These are phyloP conservation scores for Acrocera orbiculus DNA, from an alignment of 2,888 invertebrate species.

Conservation along the genomic window DNA sequence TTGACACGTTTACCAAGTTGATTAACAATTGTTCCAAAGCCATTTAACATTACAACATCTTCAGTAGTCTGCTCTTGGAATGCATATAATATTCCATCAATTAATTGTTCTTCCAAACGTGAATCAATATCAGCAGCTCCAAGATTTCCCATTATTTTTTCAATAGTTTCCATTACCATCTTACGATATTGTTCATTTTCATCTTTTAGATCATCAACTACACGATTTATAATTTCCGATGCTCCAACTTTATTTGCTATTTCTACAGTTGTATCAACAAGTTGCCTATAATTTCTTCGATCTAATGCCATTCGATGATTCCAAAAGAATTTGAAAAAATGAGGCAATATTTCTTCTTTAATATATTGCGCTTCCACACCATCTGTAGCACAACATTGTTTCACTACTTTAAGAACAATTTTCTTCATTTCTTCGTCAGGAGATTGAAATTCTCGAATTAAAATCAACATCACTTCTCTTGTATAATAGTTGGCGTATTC, in stretches of 20 bases:
- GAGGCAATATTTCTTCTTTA: constrained; percentile 95
- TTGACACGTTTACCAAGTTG: constrained; percentile 94
- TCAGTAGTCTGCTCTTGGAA: constrained; percentile 99
- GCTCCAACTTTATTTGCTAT: constrained; percentile 99
- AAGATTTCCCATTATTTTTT: constrained; percentile 93
- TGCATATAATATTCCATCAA: constrained; percentile 97
- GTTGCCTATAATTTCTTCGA: constrained; percentile 88
- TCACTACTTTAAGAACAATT: constrained; percentile 97
- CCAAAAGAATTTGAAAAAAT: constrained; percentile 99
- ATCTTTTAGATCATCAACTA: constrained; percentile 98
- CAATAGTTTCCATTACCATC: constrained; percentile 99
- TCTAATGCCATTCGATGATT: constrained; percentile 99
- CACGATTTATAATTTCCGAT: constrained; percentile 94
- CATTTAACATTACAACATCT: constrained; percentile 99
- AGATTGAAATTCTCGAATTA: constrained; percentile 98
- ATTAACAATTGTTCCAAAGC: constrained; percentile 97
- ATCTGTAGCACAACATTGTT: constrained; percentile 99
- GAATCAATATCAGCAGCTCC: constrained; percentile 98
- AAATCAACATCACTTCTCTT: constrained; percentile 77
- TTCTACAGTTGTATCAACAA: constrained; percentile 99
- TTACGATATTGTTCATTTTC: constrained; percentile 99
- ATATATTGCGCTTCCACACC: constrained; percentile 99
- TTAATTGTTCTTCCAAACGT: constrained; percentile 92
- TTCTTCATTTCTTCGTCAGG: constrained; percentile 99
- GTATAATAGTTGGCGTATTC: constrained; percentile 99